Evolutionary conservation across 2,797 vertebrate genomes (phyloP).

Genomic region (Urocyon cinereoargenteus): DNA sequence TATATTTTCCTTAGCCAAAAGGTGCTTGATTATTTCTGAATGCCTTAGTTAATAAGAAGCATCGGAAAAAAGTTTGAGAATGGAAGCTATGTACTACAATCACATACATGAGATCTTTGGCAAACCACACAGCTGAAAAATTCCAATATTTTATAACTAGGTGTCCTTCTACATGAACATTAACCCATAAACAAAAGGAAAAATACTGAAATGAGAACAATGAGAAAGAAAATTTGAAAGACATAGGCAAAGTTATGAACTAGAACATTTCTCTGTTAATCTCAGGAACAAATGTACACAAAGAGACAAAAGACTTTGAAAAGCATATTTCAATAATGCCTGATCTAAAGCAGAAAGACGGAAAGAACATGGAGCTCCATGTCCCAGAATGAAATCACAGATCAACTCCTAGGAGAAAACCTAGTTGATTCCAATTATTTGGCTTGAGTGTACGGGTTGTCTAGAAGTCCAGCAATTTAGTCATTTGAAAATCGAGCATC

Average conservation of each 20-base stretch:
- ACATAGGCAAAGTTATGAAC: neutral
- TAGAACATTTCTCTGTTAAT: neutral
- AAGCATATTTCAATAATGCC: neutral
- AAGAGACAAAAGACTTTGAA: neutral
- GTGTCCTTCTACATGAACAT: neutral
- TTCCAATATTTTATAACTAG: neutral
- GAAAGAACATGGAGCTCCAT: neutral
- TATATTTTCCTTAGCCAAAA: neutral
- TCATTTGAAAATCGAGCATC: neutral
- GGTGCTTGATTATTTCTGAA: neutral
- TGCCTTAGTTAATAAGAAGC: neutral
- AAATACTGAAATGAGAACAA: neutral
- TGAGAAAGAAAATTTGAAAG: neutral
- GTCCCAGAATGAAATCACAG: neutral
- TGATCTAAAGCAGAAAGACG: neutral
- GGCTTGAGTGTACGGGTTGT: neutral
- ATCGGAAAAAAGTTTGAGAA: neutral
- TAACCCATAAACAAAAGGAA: neutral
- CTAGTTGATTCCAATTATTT: neutral
- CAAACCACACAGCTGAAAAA: neutral
- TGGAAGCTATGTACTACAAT: neutral
- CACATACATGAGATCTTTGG: neutral
- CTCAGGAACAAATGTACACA: neutral
- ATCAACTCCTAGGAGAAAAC: neutral
- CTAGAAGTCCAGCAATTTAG: neutral